Conservation (phyloP, 2,797 vertebrate genomes). For the Alexandromys oeconomus region DNA sequence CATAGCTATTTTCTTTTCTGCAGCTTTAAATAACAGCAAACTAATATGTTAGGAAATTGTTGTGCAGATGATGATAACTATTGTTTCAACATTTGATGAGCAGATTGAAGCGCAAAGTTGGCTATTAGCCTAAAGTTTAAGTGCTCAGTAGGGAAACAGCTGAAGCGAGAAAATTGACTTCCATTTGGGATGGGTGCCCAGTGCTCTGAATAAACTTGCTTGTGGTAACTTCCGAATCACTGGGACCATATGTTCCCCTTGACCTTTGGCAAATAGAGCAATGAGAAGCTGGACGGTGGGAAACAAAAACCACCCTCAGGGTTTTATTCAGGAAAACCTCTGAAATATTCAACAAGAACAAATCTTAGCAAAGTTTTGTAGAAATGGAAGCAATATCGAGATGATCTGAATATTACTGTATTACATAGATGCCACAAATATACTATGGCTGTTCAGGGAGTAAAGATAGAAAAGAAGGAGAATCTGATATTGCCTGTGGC, state of each 20-base stretch:
- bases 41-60: constrained; percentile 54
- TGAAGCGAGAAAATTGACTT: constrained; percentile 56
- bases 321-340: constrained; percentile 10
- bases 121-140: constrained; percentile 67
- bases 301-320: not conserved
- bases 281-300: constrained; percentile 1
- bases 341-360: not conserved
- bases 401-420: not conserved
- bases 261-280: constrained; percentile 65
- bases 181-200: constrained; percentile 64
- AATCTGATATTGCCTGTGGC: not conserved
- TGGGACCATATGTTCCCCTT: constrained; percentile 27
- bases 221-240: constrained; percentile 51
- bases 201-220: constrained; percentile 30
- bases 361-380: not conserved
- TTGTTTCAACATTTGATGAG: constrained; percentile 67
- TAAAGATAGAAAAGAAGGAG: not conserved
- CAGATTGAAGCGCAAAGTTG: constrained; percentile 58
- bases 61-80: constrained; percentile 20
- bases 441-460: not conserved
- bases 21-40: constrained; percentile 23
- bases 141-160: constrained; percentile 58
- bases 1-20: constrained; percentile 34
- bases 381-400: not conserved
- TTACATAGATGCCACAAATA: not conserved